Evolutionary conservation across 2,797 vertebrate genomes (phyloP), one percentile per base, ranked within the genome.

Genomic region (Paratrypauchen microcephalus): DNA sequence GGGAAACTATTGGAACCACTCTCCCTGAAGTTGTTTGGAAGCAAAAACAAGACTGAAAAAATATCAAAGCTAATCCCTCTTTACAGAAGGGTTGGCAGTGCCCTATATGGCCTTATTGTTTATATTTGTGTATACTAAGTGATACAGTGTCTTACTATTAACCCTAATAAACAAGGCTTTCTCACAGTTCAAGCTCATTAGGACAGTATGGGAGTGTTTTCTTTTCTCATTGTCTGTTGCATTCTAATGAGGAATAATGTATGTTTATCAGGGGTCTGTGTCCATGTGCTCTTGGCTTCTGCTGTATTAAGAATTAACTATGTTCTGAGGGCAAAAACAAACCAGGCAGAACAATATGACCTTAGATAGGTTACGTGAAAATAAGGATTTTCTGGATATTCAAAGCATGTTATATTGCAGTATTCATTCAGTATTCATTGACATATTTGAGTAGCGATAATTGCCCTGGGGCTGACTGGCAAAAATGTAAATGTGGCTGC

Each of bases 221-320:
- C 57, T 52, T 80, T 73, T 65, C 30, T 60, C 41, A 65, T 65
- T 30, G 26, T 68, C 71, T 71, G 21, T 26, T 15, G 0, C 64
- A 54, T 73, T 58, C 60, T 81, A 86, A 84, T 70, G 70, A 80
- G 70, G 55, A 55, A 66, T 64, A 64, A 36, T 54, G 67, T 26
- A 6, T 47, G 15, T 74, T 70, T 57, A 26, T 39, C 36, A 24
- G 18, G 28, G 1, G 26, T 23, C n/a, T 59, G 41, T 54, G 54
- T 68, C 52, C 18, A 28, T 26, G 32, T 11, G 63, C 48, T 21
- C 52, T 39, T 30, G 41, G 68, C 50, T 79, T 67, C 72, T 65
- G 45, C 66, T 71, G 73, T 71, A 68, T 52, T 45, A 57, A 66
- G 4, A 30, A 59, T 83, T 72, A 16, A 69, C 73, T 62, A 45